Percentiles rank a stretch among this genome's conserved stretches.
These are phyloP conservation scores for Caerostris darwini DNA, from an alignment of 1,140 invertebrate genomes.

Conservation along the genomic window DNA sequence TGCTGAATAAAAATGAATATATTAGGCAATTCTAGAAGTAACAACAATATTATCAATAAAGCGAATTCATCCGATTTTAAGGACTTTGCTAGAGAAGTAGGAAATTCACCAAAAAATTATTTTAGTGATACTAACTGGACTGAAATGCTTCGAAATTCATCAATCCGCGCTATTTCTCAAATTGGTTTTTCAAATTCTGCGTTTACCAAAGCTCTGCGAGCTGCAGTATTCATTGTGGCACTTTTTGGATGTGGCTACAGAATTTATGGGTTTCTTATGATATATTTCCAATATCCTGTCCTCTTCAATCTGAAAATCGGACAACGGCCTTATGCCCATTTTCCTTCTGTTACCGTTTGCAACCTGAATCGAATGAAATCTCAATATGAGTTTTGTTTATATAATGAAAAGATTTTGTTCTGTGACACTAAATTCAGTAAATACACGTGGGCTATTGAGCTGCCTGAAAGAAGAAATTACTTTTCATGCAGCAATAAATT, in stretches of 20 bases:
- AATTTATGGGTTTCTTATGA: not conserved
- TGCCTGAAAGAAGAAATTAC: not conserved
- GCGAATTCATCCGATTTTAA: not conserved
- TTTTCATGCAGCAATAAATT: not conserved
- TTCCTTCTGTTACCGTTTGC: conserved; percentile 49
- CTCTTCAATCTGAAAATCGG: not conserved
- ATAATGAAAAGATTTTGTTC: not conserved
- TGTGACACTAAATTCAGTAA: not conserved
- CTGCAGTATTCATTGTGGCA: not conserved
- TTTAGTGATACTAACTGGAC: not conserved
- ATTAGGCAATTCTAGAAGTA: no score
- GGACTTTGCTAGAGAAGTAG: not conserved
- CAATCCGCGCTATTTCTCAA: conserved; percentile 17
- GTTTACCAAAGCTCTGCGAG: not conserved
- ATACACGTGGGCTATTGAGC: not conserved
- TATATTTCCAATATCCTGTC: conserved; percentile 49
- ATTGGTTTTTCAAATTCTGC: not conserved
- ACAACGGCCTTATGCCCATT: not conserved
- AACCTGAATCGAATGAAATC: conserved; percentile 49
- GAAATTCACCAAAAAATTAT: not conserved
- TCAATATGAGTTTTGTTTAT: not conserved
- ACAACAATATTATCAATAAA: no score
- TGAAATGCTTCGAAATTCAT: conserved; percentile 8
- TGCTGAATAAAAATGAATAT: no score
- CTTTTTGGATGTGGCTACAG: not conserved